These are phyloP conservation scores for Naja naja DNA, from an alignment of 2,113 vertebrate species.

Conservation along the genomic window DNA sequence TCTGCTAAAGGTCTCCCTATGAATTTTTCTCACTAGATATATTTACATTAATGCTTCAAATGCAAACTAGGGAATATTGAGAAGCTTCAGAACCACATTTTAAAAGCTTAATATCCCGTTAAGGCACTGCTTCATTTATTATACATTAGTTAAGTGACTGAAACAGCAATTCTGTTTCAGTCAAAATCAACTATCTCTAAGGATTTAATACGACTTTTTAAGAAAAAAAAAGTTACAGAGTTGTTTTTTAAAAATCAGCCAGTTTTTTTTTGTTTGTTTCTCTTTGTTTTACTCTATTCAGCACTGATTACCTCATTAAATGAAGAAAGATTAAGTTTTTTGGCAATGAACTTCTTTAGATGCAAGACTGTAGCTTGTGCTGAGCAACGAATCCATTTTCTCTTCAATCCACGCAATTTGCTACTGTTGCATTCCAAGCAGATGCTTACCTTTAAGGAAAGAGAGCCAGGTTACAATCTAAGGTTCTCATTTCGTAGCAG, in stretches of 20 bases:
- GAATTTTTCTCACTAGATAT: neutral
- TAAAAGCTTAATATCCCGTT: neutral
- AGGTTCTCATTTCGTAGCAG: neutral
- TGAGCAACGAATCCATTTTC: slow-evolving; percentile 98
- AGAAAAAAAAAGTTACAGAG: neutral
- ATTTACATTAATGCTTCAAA: neutral
- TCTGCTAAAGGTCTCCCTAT: neutral
- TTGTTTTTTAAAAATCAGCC: neutral
- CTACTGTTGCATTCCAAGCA: slow-evolving; percentile 99
- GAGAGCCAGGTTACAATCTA: neutral
- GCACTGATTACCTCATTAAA: slow-evolving; percentile 91
- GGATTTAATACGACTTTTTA: neutral
- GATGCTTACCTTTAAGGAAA: slow-evolving; percentile 87
- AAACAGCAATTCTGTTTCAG: neutral
- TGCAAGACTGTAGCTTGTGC: slow-evolving; percentile 97
- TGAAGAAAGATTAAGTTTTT: slow-evolving; percentile 97
- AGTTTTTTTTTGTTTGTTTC: neutral
- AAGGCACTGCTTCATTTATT: neutral
- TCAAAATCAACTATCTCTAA: neutral
- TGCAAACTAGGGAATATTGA: neutral
- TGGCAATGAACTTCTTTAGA: slow-evolving; percentile 99
- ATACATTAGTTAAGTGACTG: neutral
- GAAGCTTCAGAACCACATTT: neutral
- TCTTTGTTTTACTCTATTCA: neutral
- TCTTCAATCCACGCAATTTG: slow-evolving; percentile 92